Percentiles rank a stretch among this genome's conserved stretches.
phyloP scores from a whole-genome alignment of 2,113 vertebrate genomes.

The Elanus axillaris region DNA sequence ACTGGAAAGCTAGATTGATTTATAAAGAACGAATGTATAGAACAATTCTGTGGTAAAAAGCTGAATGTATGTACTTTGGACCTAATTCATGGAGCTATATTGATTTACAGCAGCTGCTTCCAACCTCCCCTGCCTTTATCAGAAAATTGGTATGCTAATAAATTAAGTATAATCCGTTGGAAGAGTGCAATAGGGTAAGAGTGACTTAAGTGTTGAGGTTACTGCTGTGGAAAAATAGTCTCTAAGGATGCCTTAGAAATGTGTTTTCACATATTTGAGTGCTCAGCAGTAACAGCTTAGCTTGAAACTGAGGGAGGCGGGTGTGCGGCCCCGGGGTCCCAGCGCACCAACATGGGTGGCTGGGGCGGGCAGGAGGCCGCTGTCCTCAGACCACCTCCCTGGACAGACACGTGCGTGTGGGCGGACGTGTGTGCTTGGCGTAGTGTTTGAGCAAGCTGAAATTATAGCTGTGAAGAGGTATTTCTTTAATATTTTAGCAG shows the following conservation, averaged over 20 bases:
- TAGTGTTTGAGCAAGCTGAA: neutral
- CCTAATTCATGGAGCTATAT: neutral
- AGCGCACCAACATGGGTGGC: too few relatives aligned
- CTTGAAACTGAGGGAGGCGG: rapidly evolving
- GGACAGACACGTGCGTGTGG: rapidly evolving
- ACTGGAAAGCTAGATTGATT: neutral
- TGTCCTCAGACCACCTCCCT: neutral
- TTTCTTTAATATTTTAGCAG: neutral
- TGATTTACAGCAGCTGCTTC: neutral
- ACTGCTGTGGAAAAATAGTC: neutral
- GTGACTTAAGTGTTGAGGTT: neutral
- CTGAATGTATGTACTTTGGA: neutral
- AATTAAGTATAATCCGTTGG: too few relatives aligned
- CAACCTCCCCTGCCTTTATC: too few relatives aligned
- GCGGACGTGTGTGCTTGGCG: too few relatives aligned
- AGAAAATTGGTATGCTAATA: neutral
- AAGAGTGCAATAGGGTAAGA: neutral
- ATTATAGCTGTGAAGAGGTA: neutral
- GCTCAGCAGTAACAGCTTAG: neutral
- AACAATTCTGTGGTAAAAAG: neutral
- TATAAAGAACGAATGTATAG: neutral
- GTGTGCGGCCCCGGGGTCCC: rapidly evolving
- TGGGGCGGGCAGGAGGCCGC: neutral
- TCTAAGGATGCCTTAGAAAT: neutral
- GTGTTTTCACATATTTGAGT: rapidly evolving